Evolutionary conservation across 2,888 invertebrate genomes (phyloP), one percentile per base, ranked within the genome.

Genomic region (Phanerotoma sp.): DNA sequence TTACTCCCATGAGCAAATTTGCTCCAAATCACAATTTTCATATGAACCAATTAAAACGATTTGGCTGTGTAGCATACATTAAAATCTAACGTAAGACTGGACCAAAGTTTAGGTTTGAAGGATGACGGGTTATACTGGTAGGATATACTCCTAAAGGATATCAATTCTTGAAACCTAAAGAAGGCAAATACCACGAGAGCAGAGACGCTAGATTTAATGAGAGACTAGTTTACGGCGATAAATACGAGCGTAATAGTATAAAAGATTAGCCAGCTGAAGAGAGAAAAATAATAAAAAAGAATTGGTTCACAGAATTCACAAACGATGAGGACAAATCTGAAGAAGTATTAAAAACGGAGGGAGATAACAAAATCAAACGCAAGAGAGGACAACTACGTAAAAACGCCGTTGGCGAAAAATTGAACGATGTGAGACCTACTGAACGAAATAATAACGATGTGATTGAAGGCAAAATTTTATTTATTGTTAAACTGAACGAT

Each of bases 171-270:
- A n/a, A n/a, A n/a, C n/a, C 13, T 11, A 11, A 33, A 11, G 33
- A 11, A 61, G 60, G 11, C 63, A 63, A 32, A 41, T 58, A 11
- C 20, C 60, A 32, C 61, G 60, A 57, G 50, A 64, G 18, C 61
- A 58, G 16, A 49, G 15, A 63, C 35, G 61, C 62, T 3, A 54
- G 51, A 42, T 61, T 57, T 33, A 52, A 49, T 16, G 62, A 62
- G 47, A 61, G 50, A 41, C 57, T 10, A 53, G 57, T 18, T 11
- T n/a, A 38, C 20, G 33, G 13, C n/a, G 13, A 11, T n/a, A n/a
- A n/a, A n/a, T n/a, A n/a, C n/a, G n/a, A n/a, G n/a, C n/a, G n/a
- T n/a, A n/a, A n/a, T n/a, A 33, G 33, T 33, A 33, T 33, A 33
- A 33, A 33, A 33, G 33, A 33, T 33, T 33, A 13, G 33, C 33